Evolutionary conservation across 2,888 invertebrate species (phyloP).

Genomic region (Chirona hameri): DNA sequence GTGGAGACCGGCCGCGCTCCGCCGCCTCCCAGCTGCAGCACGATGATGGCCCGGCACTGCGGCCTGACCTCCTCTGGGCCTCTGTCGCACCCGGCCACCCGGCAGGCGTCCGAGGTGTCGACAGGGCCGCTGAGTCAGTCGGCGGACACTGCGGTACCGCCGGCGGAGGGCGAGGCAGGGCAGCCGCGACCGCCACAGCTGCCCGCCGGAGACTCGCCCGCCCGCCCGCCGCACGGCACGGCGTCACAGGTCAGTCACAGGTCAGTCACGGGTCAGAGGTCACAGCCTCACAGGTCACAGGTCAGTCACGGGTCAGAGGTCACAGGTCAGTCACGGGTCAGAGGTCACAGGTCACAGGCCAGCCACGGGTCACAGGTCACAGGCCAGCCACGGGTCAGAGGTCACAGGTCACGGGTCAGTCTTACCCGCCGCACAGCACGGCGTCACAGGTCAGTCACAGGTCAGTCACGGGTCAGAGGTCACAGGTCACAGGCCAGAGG

Average conservation of each 20-base stretch:
- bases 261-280: background rate
- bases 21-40: constrained; percentile 68
- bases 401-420: too few relatives aligned
- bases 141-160: too few relatives aligned
- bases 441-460: too few relatives aligned
- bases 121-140: background rate
- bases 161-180: too few relatives aligned
- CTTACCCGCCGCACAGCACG: too few relatives aligned
- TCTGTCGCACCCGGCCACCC: constrained; percentile 49
- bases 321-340: constrained; percentile 45
- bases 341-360: too few relatives aligned
- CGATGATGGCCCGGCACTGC: constrained; percentile 57
- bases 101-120: constrained; percentile 32
- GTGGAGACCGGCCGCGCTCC: too few relatives aligned
- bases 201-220: background rate
- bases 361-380: too few relatives aligned
- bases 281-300: constrained; percentile 36
- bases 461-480: too few relatives aligned
- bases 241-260: background rate
- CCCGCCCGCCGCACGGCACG: background rate
- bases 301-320: constrained; percentile 57
- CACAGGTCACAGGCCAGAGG: too few relatives aligned
- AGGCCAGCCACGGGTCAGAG: too few relatives aligned
- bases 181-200: background rate
- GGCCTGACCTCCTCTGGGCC: constrained; percentile 56